Evolutionary conservation across 2,113 vertebrate species (phyloP).

Genomic region (Crypturellus undulatus): DNA sequence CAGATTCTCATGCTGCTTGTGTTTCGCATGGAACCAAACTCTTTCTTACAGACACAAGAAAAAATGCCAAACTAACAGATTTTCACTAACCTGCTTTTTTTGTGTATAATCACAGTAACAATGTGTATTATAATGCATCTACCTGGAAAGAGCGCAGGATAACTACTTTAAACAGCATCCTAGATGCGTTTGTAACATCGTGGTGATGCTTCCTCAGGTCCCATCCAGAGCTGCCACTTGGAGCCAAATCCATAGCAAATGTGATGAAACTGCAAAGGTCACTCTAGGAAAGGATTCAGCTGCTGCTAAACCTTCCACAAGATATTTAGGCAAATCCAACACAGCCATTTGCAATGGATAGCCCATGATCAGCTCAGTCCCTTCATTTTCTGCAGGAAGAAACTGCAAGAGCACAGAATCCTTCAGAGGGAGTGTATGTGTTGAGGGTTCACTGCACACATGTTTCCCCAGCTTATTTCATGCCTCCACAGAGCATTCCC

Average conservation of each 20-base stretch:
- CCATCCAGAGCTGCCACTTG: not conserved
- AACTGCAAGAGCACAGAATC: fast-evolving
- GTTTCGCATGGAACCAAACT: not conserved
- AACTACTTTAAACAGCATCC: not conserved
- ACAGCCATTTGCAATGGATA: fast-evolving
- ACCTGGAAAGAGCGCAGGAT: not conserved
- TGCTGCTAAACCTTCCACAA: fast-evolving
- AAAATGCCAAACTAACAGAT: not conserved
- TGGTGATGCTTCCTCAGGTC: fast-evolving
- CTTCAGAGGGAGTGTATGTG: not conserved
- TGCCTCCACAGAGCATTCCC: not conserved
- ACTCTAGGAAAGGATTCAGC: not conserved
- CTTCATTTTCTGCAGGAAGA: not conserved
- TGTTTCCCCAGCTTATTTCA: not conserved
- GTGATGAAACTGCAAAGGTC: too few relatives aligned
- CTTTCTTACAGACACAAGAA: not conserved
- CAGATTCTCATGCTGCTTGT: not conserved
- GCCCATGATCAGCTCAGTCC: not conserved
- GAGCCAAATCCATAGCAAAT: conserved; percentile 4
- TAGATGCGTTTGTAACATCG: fast-evolving
- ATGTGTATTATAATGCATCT: not conserved
- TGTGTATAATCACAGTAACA: not conserved
- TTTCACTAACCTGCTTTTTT: not conserved
- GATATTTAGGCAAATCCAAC: not conserved
- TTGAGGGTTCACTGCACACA: not conserved